A percentile compares a stretch with the other conserved stretches of the same genome.
These are phyloP conservation scores for Pseudonaja textilis DNA, from an alignment of 2,113 vertebrate genomes.

Conservation along the genomic window DNA sequence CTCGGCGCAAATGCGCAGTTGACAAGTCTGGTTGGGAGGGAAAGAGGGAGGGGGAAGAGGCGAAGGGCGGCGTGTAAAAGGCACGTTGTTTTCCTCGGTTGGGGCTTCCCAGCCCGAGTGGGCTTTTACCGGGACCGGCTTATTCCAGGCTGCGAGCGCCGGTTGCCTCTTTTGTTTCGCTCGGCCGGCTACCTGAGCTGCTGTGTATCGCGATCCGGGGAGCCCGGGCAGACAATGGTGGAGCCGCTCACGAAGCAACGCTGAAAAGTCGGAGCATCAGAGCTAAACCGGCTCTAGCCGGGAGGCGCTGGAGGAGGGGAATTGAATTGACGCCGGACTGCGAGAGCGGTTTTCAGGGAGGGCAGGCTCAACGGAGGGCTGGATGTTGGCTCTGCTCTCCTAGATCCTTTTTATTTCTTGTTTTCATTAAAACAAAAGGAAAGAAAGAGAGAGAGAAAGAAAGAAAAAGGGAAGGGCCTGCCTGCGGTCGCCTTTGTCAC, in stretches of 20 bases:
- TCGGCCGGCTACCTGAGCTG: background rate
- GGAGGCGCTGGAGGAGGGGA: background rate
- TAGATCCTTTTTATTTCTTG: background rate
- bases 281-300: background rate
- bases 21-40: background rate
- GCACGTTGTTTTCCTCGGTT: conserved; percentile 4
- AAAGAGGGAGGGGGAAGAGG: background rate
- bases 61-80: background rate
- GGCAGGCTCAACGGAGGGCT: background rate
- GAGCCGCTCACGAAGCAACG: background rate
- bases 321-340: background rate
- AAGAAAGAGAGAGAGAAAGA: too few species aligned
- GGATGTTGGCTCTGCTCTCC: background rate
- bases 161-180: conserved; percentile 22
- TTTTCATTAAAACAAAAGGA: too few species aligned
- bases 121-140: conserved; percentile 22
- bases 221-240: background rate
- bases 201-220: background rate
- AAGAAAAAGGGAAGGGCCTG: background rate
- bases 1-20: conserved; percentile 9
- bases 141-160: conserved; percentile 16
- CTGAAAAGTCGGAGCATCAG: background rate
- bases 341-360: background rate
- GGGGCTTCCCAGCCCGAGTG: conserved; percentile 7
- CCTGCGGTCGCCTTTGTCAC: background rate